A percentile compares a stretch with the other conserved stretches of the same genome.
Conservation (phyloP, 2,797 vertebrate genomes). For the Parambassis ranga region DNA sequence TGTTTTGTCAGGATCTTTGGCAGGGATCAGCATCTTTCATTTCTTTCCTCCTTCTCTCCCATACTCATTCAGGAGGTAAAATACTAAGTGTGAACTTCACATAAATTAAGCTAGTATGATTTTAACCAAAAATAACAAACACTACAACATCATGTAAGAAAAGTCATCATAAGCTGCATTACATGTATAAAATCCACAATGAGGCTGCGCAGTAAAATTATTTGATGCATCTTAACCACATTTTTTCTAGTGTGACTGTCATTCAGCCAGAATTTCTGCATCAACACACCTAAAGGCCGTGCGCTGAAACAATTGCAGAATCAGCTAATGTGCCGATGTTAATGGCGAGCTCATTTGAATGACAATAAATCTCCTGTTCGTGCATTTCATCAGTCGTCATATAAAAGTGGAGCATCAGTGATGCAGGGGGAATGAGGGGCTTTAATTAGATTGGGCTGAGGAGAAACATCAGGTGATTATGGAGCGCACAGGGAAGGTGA, state of each 20-base stretch:
- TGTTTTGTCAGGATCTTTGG: too few relatives aligned
- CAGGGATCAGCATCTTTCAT: too few relatives aligned
- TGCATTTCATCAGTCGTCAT: slow-evolving; percentile 58
- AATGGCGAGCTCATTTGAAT: slow-evolving; percentile 56
- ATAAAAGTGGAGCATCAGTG: slow-evolving; percentile 32
- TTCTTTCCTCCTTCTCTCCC: neutral
- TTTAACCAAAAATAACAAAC: too few relatives aligned
- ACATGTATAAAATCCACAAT: too few relatives aligned
- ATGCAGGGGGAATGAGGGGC: neutral
- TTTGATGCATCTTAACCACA: neutral
- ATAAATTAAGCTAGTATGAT: too few relatives aligned
- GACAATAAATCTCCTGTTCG: slow-evolving; percentile 48
- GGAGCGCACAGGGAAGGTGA: slow-evolving; percentile 53
- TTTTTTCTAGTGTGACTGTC: slow-evolving; percentile 1
- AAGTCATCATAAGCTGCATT: too few relatives aligned
- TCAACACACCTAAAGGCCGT: slow-evolving; percentile 2
- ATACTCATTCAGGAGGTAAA: too few relatives aligned
- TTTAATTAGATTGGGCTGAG: slow-evolving; percentile 35
- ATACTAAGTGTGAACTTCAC: too few relatives aligned
- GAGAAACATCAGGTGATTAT: slow-evolving; percentile 29
- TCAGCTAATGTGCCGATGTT: slow-evolving; percentile 44
- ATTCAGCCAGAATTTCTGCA: slow-evolving; percentile 15
- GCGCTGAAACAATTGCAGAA: slow-evolving; percentile 39
- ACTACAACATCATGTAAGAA: too few relatives aligned
- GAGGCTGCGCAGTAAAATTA: neutral